Evolutionary conservation across 2,797 vertebrate species (phyloP).

Genomic region (Spheniscus humboldti): DNA sequence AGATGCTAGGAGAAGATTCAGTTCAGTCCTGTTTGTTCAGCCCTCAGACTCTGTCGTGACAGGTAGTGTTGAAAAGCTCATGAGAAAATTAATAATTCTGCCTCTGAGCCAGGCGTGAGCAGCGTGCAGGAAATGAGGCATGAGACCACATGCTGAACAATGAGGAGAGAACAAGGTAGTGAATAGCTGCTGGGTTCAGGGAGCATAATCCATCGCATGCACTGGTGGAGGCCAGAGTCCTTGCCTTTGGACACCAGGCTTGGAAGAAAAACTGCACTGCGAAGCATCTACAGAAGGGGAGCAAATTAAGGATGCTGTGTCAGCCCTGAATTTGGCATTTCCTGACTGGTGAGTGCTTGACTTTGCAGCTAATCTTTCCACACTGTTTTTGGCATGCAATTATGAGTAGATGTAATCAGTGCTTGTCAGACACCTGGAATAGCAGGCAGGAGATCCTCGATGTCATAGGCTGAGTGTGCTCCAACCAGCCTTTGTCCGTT

Average conservation of each 20-base stretch:
- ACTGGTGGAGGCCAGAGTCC: neutral
- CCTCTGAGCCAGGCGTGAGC: slow-evolving; percentile 8
- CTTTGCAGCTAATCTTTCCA: slow-evolving; percentile 30
- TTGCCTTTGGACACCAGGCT: neutral
- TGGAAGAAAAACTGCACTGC: neutral
- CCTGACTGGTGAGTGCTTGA: slow-evolving; percentile 29
- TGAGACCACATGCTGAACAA: neutral
- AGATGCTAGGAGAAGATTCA: neutral
- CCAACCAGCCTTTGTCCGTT: neutral
- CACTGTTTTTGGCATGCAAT: neutral
- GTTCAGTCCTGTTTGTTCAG: neutral
- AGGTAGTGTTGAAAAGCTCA: slow-evolving; percentile 9
- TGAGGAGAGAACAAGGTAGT: neutral
- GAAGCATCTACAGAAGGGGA: neutral
- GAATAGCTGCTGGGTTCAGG: neutral
- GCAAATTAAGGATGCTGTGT: neutral
- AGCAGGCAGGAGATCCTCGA: neutral
- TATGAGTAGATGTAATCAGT: neutral
- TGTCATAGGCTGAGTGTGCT: neutral
- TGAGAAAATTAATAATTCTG: slow-evolving; percentile 46
- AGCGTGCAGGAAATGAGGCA: slow-evolving; percentile 14
- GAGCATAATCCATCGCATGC: neutral
- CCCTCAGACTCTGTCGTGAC: slow-evolving; percentile 8
- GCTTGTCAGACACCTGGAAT: neutral
- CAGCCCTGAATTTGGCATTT: slow-evolving; percentile 22